Base-by-base conservation (phyloP, 2,797 vertebrate genomes). In the Argentina silus region DNA sequence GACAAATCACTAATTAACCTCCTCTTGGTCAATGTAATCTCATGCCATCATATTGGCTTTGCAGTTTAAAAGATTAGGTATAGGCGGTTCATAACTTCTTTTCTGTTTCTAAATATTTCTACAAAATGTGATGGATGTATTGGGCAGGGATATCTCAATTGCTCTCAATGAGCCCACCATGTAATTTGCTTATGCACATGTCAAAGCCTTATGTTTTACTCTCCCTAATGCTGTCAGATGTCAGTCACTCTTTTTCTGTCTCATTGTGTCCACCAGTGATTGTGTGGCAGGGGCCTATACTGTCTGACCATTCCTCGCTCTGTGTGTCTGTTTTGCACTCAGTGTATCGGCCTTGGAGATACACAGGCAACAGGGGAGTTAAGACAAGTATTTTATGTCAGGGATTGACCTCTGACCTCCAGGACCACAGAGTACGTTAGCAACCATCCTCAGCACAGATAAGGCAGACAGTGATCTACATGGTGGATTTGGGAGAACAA, bases 381-480 rank as follows among this genome's bases (percentile, higher is more conserved):
- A 61, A 83, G 79, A 82, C 68, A 78, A 83, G 81, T 69, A 70
- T 66, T 78, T 82, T 62, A 83, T 87, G 77, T 80, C 73, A 72
- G 53, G 78, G 68, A 72, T 63, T 79, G 83, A 86, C 84, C 90
- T 78, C 69, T 89, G 81, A 82, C 86, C 88, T 57, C 75, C 51
- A 70, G 74, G 80, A 83, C 85, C 86, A 84, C 44, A 86, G 78
- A 83, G 59, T 68, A 73, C 75, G 82, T 86, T 85, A 89, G 89
- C 83, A 80, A 87, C 77, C 85, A 74, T 84, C 81, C 77, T 77
- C 67, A 9, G 75, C 81, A 85, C 78, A 83, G 88, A 93, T 91
- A 90, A 88, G 81, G 76, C 82, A 80, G 21, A n/a, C 0, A 53
- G 47, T 80, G 87, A 91, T 86, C 80, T n/a, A 47, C 62, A 81